phyloP scores from a whole-genome alignment of 1,140 invertebrate species.

The Drosophila arawakana region DNA sequence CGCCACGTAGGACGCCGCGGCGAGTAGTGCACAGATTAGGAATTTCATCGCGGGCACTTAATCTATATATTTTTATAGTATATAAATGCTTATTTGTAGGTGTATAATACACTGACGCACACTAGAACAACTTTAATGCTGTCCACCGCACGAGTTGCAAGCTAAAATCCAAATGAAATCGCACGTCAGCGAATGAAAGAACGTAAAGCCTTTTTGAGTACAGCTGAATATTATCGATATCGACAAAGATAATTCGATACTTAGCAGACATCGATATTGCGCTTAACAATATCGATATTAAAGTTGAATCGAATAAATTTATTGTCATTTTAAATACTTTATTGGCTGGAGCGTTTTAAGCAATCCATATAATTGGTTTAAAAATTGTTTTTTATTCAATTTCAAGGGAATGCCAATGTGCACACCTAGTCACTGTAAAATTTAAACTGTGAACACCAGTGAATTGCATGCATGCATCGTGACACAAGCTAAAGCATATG shows the following conservation, averaged over 20 bases:
- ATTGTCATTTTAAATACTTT: too few species aligned
- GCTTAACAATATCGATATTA: not conserved
- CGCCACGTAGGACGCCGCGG: slow-evolving; percentile 72
- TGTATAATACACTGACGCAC: slow-evolving; percentile 63
- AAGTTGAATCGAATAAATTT: too few species aligned
- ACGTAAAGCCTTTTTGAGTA: slow-evolving; percentile 28
- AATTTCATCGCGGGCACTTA: slow-evolving; percentile 79
- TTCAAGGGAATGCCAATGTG: too few species aligned
- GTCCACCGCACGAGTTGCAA: slow-evolving; percentile 59
- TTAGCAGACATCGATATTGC: not conserved
- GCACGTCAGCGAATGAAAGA: slow-evolving; percentile 7
- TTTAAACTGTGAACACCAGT: too few species aligned
- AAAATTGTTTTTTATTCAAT: too few species aligned
- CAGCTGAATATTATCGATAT: not conserved
- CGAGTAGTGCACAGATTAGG: slow-evolving; percentile 75
- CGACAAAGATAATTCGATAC: not conserved
- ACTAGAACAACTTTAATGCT: slow-evolving; percentile 43
- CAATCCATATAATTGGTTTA: too few species aligned
- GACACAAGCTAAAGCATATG: too few species aligned
- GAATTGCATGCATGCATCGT: too few species aligned
- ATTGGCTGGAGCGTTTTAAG: too few species aligned
- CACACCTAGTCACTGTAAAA: too few species aligned
- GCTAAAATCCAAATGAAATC: slow-evolving; percentile 71
- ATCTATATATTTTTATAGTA: slow-evolving; percentile 31
- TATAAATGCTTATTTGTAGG: slow-evolving; percentile 56